Evolutionary conservation across 2,888 invertebrate species (phyloP).

Genomic region (Scrobipalpa atriplicella): DNA sequence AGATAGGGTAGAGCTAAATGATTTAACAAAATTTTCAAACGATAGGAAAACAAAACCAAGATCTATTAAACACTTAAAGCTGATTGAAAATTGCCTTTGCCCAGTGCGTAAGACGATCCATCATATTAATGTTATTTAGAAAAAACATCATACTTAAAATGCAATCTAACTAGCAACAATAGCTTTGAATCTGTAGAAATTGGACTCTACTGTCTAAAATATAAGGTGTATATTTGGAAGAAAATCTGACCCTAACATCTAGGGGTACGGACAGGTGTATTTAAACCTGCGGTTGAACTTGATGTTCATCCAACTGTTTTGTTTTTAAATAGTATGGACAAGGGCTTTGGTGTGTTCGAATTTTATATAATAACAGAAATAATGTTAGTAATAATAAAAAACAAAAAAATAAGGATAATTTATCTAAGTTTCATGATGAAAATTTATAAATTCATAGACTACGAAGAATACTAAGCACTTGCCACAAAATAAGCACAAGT

Average conservation of each 20-base stretch:
- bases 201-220: neutral
- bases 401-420: too few species aligned
- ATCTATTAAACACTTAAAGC: neutral
- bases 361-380: neutral
- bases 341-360: neutral
- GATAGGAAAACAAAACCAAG: neutral
- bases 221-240: neutral
- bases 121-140: neutral
- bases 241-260: neutral
- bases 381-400: too few species aligned
- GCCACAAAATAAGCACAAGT: too few species aligned
- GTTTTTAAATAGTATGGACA: conserved; percentile 3
- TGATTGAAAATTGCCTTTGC: neutral
- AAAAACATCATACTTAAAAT: neutral
- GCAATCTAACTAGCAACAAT: conserved; percentile 1
- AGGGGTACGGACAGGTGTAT: neutral
- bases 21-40: neutral
- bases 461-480: too few species aligned
- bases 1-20: neutral
- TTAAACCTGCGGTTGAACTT: conserved; percentile 5
- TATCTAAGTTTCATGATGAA: too few species aligned
- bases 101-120: neutral
- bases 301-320: neutral
- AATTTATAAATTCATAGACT: too few species aligned
- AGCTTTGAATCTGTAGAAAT: neutral